Conservation (phyloP, 2,797 vertebrate genomes). For the Hemibagrus guttatus region DNA sequence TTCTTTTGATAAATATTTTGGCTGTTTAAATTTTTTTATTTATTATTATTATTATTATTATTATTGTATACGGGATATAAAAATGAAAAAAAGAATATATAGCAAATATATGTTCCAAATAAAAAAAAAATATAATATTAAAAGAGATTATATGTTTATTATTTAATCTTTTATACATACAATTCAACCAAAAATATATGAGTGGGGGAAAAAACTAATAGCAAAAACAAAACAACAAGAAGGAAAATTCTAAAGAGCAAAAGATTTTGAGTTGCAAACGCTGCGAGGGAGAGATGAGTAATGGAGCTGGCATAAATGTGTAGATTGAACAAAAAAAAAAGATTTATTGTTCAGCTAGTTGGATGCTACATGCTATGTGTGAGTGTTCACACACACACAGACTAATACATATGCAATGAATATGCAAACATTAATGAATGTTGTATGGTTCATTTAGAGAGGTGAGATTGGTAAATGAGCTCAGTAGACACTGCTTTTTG, state of each 20-base stretch:
- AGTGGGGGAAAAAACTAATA: neutral
- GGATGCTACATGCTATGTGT: neutral
- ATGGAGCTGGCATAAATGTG: neutral
- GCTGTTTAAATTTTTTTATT: neutral
- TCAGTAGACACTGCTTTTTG: slow-evolving; percentile 61
- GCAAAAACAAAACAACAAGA: neutral
- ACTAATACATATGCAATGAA: slow-evolving; percentile 15
- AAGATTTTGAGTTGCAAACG: neutral
- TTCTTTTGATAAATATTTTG: neutral
- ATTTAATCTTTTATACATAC: too few relatives aligned
- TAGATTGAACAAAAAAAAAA: neutral
- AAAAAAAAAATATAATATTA: too few relatives aligned
- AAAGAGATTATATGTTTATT: too few relatives aligned
- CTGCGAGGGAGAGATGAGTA: neutral
- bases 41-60: neutral
- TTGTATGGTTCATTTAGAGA: slow-evolving; percentile 19
- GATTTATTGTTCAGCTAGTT: slow-evolving; percentile 1
- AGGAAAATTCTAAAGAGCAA: neutral
- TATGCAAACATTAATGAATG: slow-evolving; percentile 22
- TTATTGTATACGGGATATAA: too few relatives aligned
- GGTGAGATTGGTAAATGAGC: slow-evolving; percentile 70
- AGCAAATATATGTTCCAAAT: too few relatives aligned
- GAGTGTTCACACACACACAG: neutral
- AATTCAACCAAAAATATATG: neutral
- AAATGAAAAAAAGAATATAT: too few relatives aligned